Evolutionary conservation across 64 coral and sea anemone genomes (phyloP).

Genomic region (Pocillopora verrucosa): DNA sequence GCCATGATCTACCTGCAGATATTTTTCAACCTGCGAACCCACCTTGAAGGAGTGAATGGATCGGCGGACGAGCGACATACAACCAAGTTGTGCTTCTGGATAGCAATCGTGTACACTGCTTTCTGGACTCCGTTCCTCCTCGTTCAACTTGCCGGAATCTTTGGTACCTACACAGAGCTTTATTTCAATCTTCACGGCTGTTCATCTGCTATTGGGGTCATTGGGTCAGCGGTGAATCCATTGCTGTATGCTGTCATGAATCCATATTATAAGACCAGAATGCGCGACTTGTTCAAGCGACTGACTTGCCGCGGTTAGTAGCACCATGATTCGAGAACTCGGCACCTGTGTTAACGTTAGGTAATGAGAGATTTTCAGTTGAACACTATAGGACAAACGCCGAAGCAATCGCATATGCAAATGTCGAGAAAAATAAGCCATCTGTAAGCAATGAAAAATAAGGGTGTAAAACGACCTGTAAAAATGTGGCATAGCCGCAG

Average conservation of each 20-base stretch:
- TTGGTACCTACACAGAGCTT: conserved; percentile 82
- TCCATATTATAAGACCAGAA: conserved; percentile 55
- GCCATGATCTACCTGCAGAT: conserved; percentile 61
- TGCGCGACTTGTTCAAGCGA: background rate
- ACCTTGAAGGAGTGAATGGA: conserved; percentile 55
- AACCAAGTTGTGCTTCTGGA: conserved; percentile 82
- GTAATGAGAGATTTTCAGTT: background rate
- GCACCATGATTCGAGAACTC: background rate
- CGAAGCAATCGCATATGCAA: too few relatives aligned
- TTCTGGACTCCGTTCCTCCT: conserved; percentile 95
- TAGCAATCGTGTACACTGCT: conserved; percentile 80
- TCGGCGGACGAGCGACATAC: conserved; percentile 70
- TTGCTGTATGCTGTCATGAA: conserved; percentile 80
- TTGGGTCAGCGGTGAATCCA: conserved; percentile 82
- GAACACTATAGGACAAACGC: background rate
- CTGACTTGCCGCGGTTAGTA: background rate
- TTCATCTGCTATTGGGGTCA: conserved; percentile 83
- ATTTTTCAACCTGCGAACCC: conserved; percentile 24
- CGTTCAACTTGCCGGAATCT: conserved; percentile 81
- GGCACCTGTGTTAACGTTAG: background rate
- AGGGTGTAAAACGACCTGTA: too few relatives aligned
- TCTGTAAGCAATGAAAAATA: too few relatives aligned
- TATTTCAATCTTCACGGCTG: conserved; percentile 94
- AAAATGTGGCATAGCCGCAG: too few relatives aligned
- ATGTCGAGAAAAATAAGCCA: too few relatives aligned